phyloP scores from a whole-genome alignment of 1,140 invertebrate genomes.

The Heliconius nattereri region DNA sequence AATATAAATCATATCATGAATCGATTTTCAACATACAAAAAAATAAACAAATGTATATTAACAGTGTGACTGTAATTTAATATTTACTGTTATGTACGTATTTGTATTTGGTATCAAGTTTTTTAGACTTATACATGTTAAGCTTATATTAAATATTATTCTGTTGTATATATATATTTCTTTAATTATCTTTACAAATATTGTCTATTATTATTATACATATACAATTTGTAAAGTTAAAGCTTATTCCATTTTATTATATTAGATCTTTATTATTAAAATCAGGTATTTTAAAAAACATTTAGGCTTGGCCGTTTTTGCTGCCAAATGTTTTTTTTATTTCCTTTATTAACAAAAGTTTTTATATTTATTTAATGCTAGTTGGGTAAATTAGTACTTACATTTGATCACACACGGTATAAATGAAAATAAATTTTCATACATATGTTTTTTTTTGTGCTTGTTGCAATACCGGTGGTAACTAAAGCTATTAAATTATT shows the following conservation, averaged over 20 bases:
- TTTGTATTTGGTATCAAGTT: conserved; percentile 9
- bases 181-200: conserved; percentile 25
- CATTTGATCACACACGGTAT: too few species aligned
- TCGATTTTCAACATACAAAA: conserved; percentile 17
- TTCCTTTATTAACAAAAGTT: too few species aligned
- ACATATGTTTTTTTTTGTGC: too few species aligned
- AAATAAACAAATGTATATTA: conserved; percentile 11
- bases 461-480: too few species aligned
- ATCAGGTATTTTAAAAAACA: too few species aligned
- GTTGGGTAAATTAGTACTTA: too few species aligned
- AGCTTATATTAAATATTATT: conserved; percentile 23
- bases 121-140: conserved; percentile 22
- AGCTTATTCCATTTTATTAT: conserved; percentile 15
- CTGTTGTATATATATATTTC: conserved; percentile 23
- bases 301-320: too few species aligned
- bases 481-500: too few species aligned
- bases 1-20: conserved; percentile 23
- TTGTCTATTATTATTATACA: background rate
- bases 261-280: background rate
- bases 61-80: conserved; percentile 14
- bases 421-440: too few species aligned
- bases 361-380: too few species aligned
- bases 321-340: too few species aligned
- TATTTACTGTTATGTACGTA: conserved; percentile 19
- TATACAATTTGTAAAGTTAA: conserved; percentile 5